A percentile compares a stretch with the other conserved stretches of the same genome.
These are phyloP conservation scores for Cantharis flavilabris DNA, from an alignment of 2,888 invertebrate species.

Conservation along the genomic window DNA sequence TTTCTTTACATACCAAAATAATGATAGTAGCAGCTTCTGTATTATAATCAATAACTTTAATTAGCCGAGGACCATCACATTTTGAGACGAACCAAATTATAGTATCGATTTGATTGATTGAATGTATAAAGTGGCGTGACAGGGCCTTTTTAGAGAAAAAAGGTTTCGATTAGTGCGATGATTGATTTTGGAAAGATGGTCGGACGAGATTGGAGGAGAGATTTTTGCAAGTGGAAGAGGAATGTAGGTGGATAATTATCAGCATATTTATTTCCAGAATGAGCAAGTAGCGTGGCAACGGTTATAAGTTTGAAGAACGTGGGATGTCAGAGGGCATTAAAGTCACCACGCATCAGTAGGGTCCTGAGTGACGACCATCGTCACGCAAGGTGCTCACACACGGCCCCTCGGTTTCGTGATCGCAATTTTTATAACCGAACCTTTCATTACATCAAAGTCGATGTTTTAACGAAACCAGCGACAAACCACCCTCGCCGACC, in stretches of 20 bases:
- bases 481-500: not conserved
- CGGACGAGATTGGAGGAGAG: not conserved
- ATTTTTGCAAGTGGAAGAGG: not conserved
- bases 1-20: conserved; percentile 30
- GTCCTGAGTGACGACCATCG: conserved; percentile 22
- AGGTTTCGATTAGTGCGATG: not conserved
- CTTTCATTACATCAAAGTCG: not conserved
- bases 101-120: conserved; percentile 1
- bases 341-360: conserved; percentile 51
- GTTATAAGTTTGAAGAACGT: conserved; percentile 48
- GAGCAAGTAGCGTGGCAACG: conserved; percentile 49
- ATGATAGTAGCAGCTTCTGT: conserved; percentile 28
- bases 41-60: conserved; percentile 36
- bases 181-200: conserved; percentile 1
- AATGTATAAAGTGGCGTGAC: not conserved
- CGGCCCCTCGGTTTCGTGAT: conserved; percentile 25
- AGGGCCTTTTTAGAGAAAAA: not conserved
- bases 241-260: conserved; percentile 17
- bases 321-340: conserved; percentile 51
- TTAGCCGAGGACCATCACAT: conserved; percentile 22
- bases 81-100: not conserved
- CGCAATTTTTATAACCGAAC: conserved; percentile 6
- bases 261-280: conserved; percentile 23
- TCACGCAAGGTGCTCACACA: conserved; percentile 24
- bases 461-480: not conserved